Conservation (phyloP, 2,113 vertebrate species). For the Cyanoliseus patagonus region DNA sequence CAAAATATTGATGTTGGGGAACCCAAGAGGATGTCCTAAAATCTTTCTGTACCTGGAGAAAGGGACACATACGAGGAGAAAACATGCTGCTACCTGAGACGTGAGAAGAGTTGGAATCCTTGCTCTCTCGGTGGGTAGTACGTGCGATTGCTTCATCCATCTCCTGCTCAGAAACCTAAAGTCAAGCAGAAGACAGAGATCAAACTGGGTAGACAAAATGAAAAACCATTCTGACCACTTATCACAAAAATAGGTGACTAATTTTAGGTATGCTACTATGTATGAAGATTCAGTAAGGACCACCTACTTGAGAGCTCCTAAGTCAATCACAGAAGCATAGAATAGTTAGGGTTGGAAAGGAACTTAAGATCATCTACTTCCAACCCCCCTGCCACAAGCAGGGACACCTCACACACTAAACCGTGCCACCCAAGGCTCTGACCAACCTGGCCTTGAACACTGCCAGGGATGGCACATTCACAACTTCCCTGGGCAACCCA, state of each 20-base stretch:
- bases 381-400: no score
- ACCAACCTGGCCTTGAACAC: no score
- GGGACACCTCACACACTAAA: no score
- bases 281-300: background rate
- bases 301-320: background rate
- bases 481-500: no score
- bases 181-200: conserved; percentile 23
- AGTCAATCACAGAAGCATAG: background rate
- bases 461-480: no score
- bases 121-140: conserved; percentile 87
- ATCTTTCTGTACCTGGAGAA: background rate
- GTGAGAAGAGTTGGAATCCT: conserved; percentile 74
- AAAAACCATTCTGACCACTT: background rate
- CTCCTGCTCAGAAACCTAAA: conserved; percentile 93
- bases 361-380: no score
- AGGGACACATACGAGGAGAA: background rate
- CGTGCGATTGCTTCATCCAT: conserved; percentile 93
- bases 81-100: conserved; percentile 74
- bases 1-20: background rate
- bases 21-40: background rate
- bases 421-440: no score
- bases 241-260: background rate
- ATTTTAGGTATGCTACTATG: background rate
- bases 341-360: no score
- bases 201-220: background rate